These are phyloP conservation scores for Brachyhypopomus gauderio DNA, from an alignment of 2,113 vertebrate genomes.

Conservation along the genomic window DNA sequence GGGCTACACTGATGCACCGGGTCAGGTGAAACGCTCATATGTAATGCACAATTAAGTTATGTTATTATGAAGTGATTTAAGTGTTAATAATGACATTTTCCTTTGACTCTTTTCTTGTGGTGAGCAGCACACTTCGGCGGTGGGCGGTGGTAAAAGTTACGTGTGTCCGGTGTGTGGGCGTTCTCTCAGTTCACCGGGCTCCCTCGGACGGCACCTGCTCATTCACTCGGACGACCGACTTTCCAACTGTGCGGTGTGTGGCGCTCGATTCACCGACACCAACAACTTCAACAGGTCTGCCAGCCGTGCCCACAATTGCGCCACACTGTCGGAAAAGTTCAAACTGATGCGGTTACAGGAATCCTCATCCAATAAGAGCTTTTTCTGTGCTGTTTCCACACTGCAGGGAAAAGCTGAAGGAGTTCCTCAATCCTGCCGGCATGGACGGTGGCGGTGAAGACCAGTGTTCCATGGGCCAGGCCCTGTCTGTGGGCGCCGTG, in stretches of 20 bases:
- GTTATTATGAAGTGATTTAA: not conserved
- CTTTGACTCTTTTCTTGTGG: not conserved
- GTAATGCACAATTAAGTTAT: not conserved
- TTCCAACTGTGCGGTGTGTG: slow-evolving; percentile 96
- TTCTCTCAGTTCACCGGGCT: slow-evolving; percentile 93
- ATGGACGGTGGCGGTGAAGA: slow-evolving; percentile 73
- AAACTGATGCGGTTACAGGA: not conserved
- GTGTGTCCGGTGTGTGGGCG: slow-evolving; percentile 95
- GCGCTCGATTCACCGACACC: slow-evolving; percentile 91
- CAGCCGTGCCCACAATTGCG: not conserved
- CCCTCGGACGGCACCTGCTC: slow-evolving; percentile 92
- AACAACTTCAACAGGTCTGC: slow-evolving; percentile 94
- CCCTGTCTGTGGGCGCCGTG: slow-evolving; percentile 70
- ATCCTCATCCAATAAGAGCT: not conserved
- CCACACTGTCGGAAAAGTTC: too few species aligned
- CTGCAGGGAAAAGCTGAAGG: slow-evolving; percentile 88
- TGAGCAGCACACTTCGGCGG: slow-evolving; percentile 86
- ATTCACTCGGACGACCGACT: slow-evolving; percentile 97
- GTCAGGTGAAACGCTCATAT: not conserved
- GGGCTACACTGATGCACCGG: not conserved
- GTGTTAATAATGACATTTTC: not conserved
- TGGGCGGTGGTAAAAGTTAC: slow-evolving; percentile 92
- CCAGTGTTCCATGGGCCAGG: slow-evolving; percentile 71
- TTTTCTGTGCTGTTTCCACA: not conserved
- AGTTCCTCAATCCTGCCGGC: slow-evolving; percentile 83